phyloP scores from a whole-genome alignment of 1,140 invertebrate genomes.

The Listronotus bonariensis region DNA sequence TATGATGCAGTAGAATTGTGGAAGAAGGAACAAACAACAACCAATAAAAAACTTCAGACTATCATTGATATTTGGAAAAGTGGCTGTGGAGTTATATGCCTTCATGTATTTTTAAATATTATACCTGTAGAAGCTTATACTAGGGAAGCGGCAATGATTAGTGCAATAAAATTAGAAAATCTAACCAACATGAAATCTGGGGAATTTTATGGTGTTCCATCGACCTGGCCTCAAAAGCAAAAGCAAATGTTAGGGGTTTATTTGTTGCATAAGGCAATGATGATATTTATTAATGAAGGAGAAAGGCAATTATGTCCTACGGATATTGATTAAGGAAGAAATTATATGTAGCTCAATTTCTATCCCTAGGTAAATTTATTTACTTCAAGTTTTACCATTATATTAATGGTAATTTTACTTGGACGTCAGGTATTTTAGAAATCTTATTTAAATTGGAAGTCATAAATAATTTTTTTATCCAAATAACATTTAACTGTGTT shows the following conservation, averaged over 20 bases:
- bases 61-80: constrained; percentile 89
- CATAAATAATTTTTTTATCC: no score
- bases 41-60: constrained; percentile 70
- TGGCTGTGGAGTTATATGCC: constrained; percentile 82
- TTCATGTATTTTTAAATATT: constrained; percentile 90
- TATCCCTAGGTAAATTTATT: neutral
- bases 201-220: constrained; percentile 79
- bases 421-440: no score
- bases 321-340: constrained; percentile 62
- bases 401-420: constrained; percentile 10
- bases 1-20: constrained; percentile 79
- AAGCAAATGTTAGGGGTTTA: constrained; percentile 77
- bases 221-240: constrained; percentile 74
- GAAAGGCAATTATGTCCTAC: constrained; percentile 75
- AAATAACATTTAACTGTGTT: no score
- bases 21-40: constrained; percentile 51
- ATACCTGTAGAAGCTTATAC: constrained; percentile 91
- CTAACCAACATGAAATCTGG: constrained; percentile 83
- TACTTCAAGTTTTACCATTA: neutral
- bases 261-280: constrained; percentile 82
- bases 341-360: no score
- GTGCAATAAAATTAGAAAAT: constrained; percentile 76
- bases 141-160: constrained; percentile 91
- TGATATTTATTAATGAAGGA: constrained; percentile 85
- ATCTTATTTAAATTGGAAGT: no score